Evolutionary conservation across 1,140 invertebrate genomes (phyloP).

Genomic region (Galleria mellonella): DNA sequence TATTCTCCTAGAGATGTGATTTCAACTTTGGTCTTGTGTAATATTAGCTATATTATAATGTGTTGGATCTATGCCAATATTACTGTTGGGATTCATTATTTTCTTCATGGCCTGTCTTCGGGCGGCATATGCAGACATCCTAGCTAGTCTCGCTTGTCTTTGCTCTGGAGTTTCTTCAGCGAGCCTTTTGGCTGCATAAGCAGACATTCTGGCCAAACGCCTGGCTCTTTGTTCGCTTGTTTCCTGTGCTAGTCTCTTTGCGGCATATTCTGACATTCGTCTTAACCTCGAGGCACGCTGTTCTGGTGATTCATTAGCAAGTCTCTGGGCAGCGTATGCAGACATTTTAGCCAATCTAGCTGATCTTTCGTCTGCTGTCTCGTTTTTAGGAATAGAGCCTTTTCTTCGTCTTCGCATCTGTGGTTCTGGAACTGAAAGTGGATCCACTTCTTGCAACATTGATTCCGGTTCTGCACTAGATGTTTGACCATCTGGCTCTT

Average conservation of each 20-base stretch:
- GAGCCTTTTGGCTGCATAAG: slow-evolving; percentile 58
- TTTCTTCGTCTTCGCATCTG: slow-evolving; percentile 19
- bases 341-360: slow-evolving; percentile 70
- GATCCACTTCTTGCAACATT: slow-evolving; percentile 32
- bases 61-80: not conserved
- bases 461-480: slow-evolving; percentile 4
- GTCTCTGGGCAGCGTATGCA: slow-evolving; percentile 62
- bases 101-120: slow-evolving; percentile 51
- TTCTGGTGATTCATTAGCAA: slow-evolving; percentile 74
- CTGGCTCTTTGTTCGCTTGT: slow-evolving; percentile 67
- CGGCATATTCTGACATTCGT: slow-evolving; percentile 64
- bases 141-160: slow-evolving; percentile 61
- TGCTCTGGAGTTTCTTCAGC: slow-evolving; percentile 74
- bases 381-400: slow-evolving; percentile 34
- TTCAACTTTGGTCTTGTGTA: slow-evolving; percentile 2
- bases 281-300: slow-evolving; percentile 65
- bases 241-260: slow-evolving; percentile 65
- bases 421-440: slow-evolving; percentile 20
- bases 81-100: not conserved
- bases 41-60: not conserved
- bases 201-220: slow-evolving; percentile 74
- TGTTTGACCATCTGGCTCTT: too few relatives aligned
- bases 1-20: not conserved
- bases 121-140: slow-evolving; percentile 73
- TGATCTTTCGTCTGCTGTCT: slow-evolving; percentile 68